Conservation (phyloP, 2,113 vertebrate species). For the Rousettus leschenaultii region DNA sequence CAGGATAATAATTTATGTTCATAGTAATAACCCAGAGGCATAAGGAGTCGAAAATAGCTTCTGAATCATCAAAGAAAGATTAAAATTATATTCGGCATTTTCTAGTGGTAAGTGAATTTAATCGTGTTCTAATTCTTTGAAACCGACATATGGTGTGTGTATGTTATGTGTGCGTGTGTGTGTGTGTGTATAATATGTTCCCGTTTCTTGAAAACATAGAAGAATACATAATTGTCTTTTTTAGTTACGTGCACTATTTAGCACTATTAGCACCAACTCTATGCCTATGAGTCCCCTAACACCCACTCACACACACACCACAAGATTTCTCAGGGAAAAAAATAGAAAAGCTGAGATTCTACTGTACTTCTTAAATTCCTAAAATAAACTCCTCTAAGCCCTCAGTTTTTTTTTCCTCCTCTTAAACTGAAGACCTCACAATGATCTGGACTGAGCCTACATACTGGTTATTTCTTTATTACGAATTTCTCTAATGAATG, state of each 20-base stretch:
- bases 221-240: neutral
- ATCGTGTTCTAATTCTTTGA: constrained; percentile 24
- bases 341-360: neutral
- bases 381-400: neutral
- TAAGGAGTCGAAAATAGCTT: constrained; percentile 41
- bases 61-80: constrained; percentile 60
- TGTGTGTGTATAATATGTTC: neutral
- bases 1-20: constrained; percentile 39
- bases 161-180: neutral
- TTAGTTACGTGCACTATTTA: neutral
- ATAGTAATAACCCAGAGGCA: constrained; percentile 59
- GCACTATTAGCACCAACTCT: neutral
- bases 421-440: neutral
- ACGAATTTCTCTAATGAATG: neutral
- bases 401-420: no score
- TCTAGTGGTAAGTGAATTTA: constrained; percentile 22
- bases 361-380: neutral
- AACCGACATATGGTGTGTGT: neutral
- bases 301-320: neutral
- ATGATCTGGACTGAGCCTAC: neutral
- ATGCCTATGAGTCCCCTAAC: neutral
- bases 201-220: constrained; percentile 3
- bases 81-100: constrained; percentile 48
- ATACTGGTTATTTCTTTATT: neutral
- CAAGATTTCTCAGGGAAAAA: neutral